Base-by-base conservation (phyloP, 2,113 vertebrate genomes). In the Saccopteryx bilineata region DNA sequence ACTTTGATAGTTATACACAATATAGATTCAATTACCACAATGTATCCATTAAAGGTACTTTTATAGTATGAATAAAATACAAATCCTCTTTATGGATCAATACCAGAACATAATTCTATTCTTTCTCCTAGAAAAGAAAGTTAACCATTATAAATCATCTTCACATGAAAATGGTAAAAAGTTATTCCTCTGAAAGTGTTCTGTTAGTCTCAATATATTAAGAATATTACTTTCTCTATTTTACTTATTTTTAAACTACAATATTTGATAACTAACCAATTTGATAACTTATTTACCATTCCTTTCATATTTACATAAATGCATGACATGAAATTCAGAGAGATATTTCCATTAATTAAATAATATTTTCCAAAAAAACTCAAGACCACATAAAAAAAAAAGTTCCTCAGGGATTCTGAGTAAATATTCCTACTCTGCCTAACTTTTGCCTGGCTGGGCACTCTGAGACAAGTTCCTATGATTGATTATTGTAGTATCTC, bases 51-150 rank as follows among this genome's bases (percentile, higher is more conserved):
- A 98, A 98, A 98, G 98, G 97, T 97, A 98, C 98, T 98, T 99
- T 99, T 98, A 99, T 98, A 98, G 98, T 98, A 98, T 96, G 98
- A 98, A 98, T 98, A 99, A 98, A 99, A 99, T 98, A 98, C 98
- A 99, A 98, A 98, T 98, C 98, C 98, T 98, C 98, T 98, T 98
- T 98, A 98, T 97, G 97, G 98, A 99, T 98, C 98, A 97, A 98
- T 98, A 99, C 96, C 94, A 98, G 98, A 98, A 98, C 98, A 98
- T 98, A 98, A 98, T 98, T 99, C 98, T 98, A 96, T 56, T 96
- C 97, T 98, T 98, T 96, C 98, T 98, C 97, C 97, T 98, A 97
- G 98, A 97, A 98, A 97, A 98, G 98, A 98, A 98, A 98, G 97
- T 97, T 97, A 98, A 97, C 97, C 87, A 97, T 96, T 92, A 98